phyloP scores from a whole-genome alignment of 2,113 vertebrate species.

The Gobius niger region DNA sequence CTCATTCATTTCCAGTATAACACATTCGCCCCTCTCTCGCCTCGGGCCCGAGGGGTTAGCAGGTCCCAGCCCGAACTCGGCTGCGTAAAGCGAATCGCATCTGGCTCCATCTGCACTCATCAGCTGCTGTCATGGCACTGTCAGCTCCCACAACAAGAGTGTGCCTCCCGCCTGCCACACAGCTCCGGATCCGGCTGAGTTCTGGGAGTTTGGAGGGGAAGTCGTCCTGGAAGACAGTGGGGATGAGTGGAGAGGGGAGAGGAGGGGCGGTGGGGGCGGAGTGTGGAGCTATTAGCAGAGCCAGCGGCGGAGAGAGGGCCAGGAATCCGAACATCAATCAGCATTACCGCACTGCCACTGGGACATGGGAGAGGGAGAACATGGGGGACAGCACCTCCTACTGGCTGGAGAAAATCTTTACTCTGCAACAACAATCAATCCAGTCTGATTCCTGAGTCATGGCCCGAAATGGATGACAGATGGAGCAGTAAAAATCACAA shows the following conservation, averaged over 20 bases:
- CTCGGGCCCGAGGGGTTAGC: slow-evolving; percentile 7
- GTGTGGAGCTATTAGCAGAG: slow-evolving; percentile 73
- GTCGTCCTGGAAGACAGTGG: slow-evolving; percentile 42
- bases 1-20: slow-evolving; percentile 15
- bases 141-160: slow-evolving; percentile 36
- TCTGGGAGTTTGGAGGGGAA: slow-evolving; percentile 22
- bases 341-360: slow-evolving; percentile 45
- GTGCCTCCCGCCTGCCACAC: slow-evolving; percentile 33
- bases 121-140: slow-evolving; percentile 41
- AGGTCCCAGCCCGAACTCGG: slow-evolving; percentile 8
- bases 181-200: slow-evolving; percentile 18
- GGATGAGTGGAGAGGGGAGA: background rate
- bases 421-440: no score
- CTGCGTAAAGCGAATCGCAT: slow-evolving; percentile 19
- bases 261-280: slow-evolving; percentile 27
- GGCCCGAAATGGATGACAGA: no score
- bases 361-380: slow-evolving; percentile 7
- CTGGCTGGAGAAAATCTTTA: slow-evolving; percentile 38
- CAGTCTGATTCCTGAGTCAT: no score
- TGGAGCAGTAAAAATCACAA: no score
- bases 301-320: slow-evolving; percentile 66
- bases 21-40: slow-evolving; percentile 4
- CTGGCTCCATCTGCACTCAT: slow-evolving; percentile 15
- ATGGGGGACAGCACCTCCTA: slow-evolving; percentile 52
- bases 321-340: slow-evolving; percentile 70